These are phyloP conservation scores for Gymnorhina tibicen DNA, from an alignment of 2,113 vertebrate genomes.

Conservation along the genomic window DNA sequence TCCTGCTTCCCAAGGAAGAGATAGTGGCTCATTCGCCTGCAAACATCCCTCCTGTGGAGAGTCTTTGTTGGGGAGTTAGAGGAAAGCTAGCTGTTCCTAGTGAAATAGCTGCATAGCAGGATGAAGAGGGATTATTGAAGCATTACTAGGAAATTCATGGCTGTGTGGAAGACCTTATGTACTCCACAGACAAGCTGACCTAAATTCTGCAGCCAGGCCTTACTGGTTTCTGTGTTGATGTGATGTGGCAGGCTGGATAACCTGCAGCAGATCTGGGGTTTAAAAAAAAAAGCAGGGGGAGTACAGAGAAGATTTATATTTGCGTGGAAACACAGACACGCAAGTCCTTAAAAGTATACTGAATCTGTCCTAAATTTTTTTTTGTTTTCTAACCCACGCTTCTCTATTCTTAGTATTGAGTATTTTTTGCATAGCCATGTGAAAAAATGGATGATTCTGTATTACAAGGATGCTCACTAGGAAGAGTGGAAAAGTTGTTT, in stretches of 20 bases:
- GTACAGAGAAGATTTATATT: neutral
- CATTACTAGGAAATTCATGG: slow-evolving; percentile 34
- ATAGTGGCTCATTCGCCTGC: neutral
- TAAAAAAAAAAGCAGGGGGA: neutral
- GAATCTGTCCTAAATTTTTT: neutral
- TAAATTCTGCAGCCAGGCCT: slow-evolving; percentile 36
- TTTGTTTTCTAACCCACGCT: neutral
- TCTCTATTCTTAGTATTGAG: neutral
- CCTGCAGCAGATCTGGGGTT: neutral
- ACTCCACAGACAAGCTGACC: slow-evolving; percentile 47
- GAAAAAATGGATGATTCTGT: neutral
- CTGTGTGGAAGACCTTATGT: slow-evolving; percentile 14
- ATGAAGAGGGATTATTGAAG: slow-evolving; percentile 53
- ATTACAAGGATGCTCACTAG: neutral
- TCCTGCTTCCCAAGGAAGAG: slow-evolving; percentile 53
- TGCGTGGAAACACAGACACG: neutral
- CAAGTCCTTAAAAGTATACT: neutral
- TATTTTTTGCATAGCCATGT: neutral
- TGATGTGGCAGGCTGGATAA: slow-evolving; percentile 17
- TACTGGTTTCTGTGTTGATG: neutral
- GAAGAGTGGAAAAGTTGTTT: neutral
- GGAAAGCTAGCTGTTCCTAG: neutral
- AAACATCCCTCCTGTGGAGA: slow-evolving; percentile 27
- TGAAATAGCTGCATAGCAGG: slow-evolving; percentile 5
- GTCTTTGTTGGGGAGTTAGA: neutral